A percentile compares a stretch with the other conserved stretches of the same genome.
Conservation (phyloP, 2,113 vertebrate species). For the Prochilodus magdalenae region DNA sequence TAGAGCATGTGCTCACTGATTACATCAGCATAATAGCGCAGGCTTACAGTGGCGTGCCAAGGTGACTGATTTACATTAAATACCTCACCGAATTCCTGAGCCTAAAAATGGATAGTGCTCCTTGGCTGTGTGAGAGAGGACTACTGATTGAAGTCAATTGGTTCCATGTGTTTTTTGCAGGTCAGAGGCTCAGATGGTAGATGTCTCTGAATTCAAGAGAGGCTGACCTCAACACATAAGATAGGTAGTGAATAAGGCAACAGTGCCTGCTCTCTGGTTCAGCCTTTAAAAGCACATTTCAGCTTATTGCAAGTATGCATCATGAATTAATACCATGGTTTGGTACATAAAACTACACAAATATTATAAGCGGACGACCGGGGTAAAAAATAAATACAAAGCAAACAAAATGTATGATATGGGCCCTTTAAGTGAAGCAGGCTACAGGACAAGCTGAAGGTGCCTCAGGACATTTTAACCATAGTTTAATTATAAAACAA, state of each 20-base stretch:
- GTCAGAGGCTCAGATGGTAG: conserved; percentile 40
- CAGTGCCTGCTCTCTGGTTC: background rate
- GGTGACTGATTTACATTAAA: conserved; percentile 47
- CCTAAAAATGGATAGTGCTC: conserved; percentile 37
- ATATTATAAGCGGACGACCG: no score
- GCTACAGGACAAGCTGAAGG: background rate
- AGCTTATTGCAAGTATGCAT: no score
- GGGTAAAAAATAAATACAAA: no score
- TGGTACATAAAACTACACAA: no score
- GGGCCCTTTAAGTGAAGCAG: background rate
- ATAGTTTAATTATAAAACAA: background rate
- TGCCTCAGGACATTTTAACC: background rate
- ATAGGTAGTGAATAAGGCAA: conserved; percentile 8
- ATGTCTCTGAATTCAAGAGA: conserved; percentile 11
- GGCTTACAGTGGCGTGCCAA: conserved; percentile 23
- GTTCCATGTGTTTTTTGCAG: conserved; percentile 45
- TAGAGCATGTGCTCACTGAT: conserved; percentile 42
- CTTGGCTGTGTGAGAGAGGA: conserved; percentile 27
- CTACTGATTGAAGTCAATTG: conserved; percentile 55
- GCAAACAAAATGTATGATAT: no score
- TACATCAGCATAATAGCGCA: conserved; percentile 33
- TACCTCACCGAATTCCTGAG: conserved; percentile 39
- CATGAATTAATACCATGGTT: no score
- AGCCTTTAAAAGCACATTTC: background rate
- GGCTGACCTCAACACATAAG: conserved; percentile 24